A percentile compares a stretch with the other conserved stretches of the same genome.
Conservation (phyloP, 2,797 vertebrate species). For the Sebastes matsubarae region DNA sequence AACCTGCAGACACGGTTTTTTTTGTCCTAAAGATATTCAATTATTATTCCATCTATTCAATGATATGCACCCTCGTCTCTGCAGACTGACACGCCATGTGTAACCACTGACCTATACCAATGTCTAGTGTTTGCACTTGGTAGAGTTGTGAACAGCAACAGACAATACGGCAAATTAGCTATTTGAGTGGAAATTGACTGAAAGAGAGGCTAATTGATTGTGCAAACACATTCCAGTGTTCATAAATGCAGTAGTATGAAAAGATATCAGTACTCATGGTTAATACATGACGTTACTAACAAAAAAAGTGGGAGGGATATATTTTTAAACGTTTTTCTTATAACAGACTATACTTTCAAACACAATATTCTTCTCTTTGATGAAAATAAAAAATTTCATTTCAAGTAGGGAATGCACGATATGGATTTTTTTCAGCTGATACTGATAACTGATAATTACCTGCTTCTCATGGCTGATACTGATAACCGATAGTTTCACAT, state of each 20-base stretch:
- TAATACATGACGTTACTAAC: background rate
- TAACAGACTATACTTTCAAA: background rate
- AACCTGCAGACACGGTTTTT: background rate
- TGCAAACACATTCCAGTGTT: background rate
- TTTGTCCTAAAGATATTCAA: background rate
- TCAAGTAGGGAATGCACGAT: too few species aligned
- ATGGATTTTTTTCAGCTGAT: too few species aligned
- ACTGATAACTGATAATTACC: too few species aligned
- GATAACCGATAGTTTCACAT: too few species aligned
- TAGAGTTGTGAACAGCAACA: background rate
- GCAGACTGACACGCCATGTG: background rate
- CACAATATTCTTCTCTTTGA: background rate
- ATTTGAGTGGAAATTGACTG: background rate
- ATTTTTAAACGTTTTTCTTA: background rate
- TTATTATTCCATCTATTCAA: background rate
- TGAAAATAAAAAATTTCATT: background rate
- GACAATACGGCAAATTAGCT: background rate
- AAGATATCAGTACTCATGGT: background rate
- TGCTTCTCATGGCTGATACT: too few species aligned
- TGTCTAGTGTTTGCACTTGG: rapidly evolving
- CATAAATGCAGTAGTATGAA: background rate
- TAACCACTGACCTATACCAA: background rate
- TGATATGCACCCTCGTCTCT: background rate
- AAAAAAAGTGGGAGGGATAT: background rate
- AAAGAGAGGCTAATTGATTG: background rate